phyloP scores from a whole-genome alignment of 2,888 invertebrate genomes.

The Lithophane leautieri region DNA sequence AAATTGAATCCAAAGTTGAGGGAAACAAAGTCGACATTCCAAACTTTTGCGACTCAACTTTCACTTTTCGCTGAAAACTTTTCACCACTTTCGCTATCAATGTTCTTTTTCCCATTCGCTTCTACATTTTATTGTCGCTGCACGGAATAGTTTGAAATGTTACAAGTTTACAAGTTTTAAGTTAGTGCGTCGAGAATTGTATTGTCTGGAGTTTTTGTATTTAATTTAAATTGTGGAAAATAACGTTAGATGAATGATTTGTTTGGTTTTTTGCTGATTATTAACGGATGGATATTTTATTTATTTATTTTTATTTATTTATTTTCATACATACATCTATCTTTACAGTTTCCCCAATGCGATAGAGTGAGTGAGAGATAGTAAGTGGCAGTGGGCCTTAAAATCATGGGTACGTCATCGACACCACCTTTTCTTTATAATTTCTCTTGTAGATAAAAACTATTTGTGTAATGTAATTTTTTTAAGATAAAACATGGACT shows the following conservation, averaged over 20 bases:
- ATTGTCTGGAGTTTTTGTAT: neutral
- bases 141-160: conserved; percentile 39
- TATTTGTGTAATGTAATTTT: neutral
- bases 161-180: conserved; percentile 29
- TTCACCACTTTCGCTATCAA: conserved; percentile 83
- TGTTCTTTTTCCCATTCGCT: conserved; percentile 70
- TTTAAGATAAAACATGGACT: no score
- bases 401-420: neutral
- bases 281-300: no score
- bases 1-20: conserved; percentile 86
- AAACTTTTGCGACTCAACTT: conserved; percentile 85
- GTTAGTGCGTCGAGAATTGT: conserved; percentile 4
- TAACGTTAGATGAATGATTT: neutral
- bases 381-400: neutral
- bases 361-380: no score
- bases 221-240: neutral
- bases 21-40: conserved; percentile 84
- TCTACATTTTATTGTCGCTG: conserved; percentile 61
- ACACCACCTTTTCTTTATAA: neutral
- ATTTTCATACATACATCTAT: no score
- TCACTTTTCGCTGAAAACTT: conserved; percentile 86
- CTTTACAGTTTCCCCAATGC: no score
- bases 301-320: no score
- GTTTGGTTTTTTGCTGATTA: neutral
- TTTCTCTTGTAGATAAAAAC: neutral